Evolutionary conservation across 2,888 invertebrate species (phyloP).

Genomic region (Dione vanillae): DNA sequence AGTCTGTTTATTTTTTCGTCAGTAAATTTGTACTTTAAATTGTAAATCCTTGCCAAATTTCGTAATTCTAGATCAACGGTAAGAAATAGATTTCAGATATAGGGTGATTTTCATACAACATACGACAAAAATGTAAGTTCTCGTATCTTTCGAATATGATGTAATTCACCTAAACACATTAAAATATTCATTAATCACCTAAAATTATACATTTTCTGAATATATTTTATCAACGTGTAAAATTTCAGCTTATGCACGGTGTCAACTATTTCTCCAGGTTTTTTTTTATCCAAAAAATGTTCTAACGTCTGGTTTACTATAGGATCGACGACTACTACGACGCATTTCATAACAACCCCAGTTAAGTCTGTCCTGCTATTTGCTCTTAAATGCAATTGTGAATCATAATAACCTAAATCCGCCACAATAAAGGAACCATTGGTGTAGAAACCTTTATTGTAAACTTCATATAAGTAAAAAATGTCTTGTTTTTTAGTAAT

Average conservation of each 20-base stretch:
- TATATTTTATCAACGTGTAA: constrained; percentile 80
- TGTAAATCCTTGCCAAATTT: too few species aligned
- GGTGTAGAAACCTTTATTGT: constrained; percentile 82
- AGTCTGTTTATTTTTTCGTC: too few species aligned
- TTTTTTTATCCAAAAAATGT: constrained; percentile 79
- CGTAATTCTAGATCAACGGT: too few species aligned
- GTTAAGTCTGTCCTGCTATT: constrained; percentile 77
- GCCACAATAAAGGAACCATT: constrained; percentile 78
- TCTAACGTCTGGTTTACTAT: constrained; percentile 72
- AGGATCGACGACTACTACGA: constrained; percentile 74
- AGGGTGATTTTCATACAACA: too few species aligned
- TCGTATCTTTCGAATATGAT: background rate
- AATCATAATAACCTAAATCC: constrained; percentile 78
- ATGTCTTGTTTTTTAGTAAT: constrained; percentile 50
- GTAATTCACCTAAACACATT: background rate
- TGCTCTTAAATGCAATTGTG: constrained; percentile 60
- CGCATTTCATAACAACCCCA: constrained; percentile 81
- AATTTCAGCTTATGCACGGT: constrained; percentile 87
- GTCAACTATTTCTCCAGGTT: constrained; percentile 80
- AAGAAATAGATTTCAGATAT: too few species aligned
- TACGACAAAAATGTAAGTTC: too few species aligned
- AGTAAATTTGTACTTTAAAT: too few species aligned
- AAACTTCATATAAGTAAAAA: constrained; percentile 73
- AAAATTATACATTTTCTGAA: constrained; percentile 87
- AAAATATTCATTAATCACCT: constrained; percentile 72